phyloP scores from a whole-genome alignment of 2,888 invertebrate genomes.

The Acleris literana region DNA sequence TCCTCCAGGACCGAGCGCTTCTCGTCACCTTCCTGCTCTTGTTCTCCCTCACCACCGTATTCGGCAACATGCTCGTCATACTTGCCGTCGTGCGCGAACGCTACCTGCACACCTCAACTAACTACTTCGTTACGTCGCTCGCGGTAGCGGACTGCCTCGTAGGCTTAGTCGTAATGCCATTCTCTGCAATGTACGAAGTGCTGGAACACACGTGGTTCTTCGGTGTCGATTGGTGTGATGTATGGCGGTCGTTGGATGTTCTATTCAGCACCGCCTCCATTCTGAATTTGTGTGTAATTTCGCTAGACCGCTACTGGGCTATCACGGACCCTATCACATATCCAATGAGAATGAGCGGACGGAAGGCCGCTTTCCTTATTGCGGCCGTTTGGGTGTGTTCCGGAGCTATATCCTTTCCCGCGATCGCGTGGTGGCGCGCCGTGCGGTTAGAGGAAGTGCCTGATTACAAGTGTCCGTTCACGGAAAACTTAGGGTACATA shows the following conservation, averaged over 20 bases:
- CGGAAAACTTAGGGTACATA: slow-evolving; percentile 97
- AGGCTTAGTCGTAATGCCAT: slow-evolving; percentile 98
- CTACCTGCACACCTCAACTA: slow-evolving; percentile 97
- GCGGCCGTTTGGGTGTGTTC: slow-evolving; percentile 98
- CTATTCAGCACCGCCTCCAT: slow-evolving; percentile 99
- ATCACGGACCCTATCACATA: slow-evolving; percentile 99
- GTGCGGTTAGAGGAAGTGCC: slow-evolving; percentile 92
- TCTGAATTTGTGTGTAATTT: slow-evolving; percentile 98
- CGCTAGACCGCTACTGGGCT: slow-evolving; percentile 98
- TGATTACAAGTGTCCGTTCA: slow-evolving; percentile 95
- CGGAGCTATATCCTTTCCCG: slow-evolving; percentile 98
- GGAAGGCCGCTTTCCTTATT: slow-evolving; percentile 93
- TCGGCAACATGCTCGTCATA: slow-evolving; percentile 97
- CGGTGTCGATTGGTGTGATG: slow-evolving; percentile 97
- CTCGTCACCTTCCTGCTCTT: slow-evolving; percentile 92
- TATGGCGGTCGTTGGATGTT: slow-evolving; percentile 98
- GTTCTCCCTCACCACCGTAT: slow-evolving; percentile 96
- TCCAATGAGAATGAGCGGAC: slow-evolving; percentile 96
- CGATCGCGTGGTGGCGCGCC: slow-evolving; percentile 98
- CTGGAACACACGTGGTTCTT: slow-evolving; percentile 96
- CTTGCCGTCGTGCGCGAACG: slow-evolving; percentile 96
- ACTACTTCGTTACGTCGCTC: slow-evolving; percentile 98
- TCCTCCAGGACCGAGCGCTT: slow-evolving; percentile 87
- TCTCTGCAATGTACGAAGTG: slow-evolving; percentile 95
- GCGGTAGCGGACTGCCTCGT: slow-evolving; percentile 98